Conservation (phyloP, 2,888 invertebrate genomes). For the Chalcosyrphus nemorum region DNA sequence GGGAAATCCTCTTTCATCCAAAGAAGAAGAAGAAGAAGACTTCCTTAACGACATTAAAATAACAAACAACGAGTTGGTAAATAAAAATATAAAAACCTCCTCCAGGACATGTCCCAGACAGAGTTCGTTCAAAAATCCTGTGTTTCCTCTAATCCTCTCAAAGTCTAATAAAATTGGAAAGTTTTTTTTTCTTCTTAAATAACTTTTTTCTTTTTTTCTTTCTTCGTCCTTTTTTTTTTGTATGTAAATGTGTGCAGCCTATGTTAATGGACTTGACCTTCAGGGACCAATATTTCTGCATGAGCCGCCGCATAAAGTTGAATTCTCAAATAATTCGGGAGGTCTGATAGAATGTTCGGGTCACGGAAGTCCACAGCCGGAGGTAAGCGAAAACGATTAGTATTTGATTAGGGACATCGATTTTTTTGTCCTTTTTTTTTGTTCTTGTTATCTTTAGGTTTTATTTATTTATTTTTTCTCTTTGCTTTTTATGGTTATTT, state of each 20-base stretch:
- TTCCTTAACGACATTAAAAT: conserved; percentile 24
- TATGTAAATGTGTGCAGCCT: conserved; percentile 76
- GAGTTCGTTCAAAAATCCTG: conserved; percentile 18
- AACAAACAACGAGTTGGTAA: conserved; percentile 20
- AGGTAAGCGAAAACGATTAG: conserved; percentile 81
- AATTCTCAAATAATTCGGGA: conserved; percentile 90
- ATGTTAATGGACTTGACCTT: conserved; percentile 84
- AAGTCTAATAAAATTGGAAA: conserved; percentile 15
- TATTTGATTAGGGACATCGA: conserved; percentile 41
- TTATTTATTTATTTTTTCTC: not conserved
- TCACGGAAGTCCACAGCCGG: conserved; percentile 87
- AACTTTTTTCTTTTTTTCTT: conserved; percentile 56
- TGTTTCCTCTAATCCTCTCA: conserved; percentile 30
- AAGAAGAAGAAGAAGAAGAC: too few species aligned
- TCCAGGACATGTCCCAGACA: not conserved
- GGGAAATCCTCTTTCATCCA: conserved; percentile 17
- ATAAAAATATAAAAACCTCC: conserved; percentile 11
- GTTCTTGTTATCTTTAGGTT: not conserved
- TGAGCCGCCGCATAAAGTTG: conserved; percentile 89
- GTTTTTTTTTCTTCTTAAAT: conserved; percentile 17
- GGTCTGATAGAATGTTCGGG: conserved; percentile 87
- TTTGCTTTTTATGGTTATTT: conserved; percentile 14
- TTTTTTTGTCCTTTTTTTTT: conserved; percentile 9
- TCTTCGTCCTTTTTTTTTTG: conserved; percentile 63
- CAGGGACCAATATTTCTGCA: conserved; percentile 87